These are phyloP conservation scores for Neofelis nebulosa DNA, from an alignment of 2,113 vertebrate genomes.

Conservation along the genomic window DNA sequence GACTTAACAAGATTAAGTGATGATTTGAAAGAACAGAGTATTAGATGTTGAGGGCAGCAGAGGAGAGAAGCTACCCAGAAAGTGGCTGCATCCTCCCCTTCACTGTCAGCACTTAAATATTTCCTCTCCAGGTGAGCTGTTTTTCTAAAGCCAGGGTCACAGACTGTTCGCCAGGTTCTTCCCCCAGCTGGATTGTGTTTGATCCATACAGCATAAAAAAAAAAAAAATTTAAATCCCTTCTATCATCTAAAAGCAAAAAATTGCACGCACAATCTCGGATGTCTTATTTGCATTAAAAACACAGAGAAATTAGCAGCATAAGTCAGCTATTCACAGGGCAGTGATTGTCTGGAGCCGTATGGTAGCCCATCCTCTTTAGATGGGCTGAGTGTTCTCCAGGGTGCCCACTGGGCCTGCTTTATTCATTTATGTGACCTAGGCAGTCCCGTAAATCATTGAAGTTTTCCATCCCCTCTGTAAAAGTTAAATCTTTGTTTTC, in stretches of 20 bases:
- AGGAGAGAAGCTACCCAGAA: background rate
- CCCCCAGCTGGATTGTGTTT: background rate
- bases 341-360: background rate
- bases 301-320: background rate
- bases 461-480: background rate
- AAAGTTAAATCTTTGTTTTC: background rate
- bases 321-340: background rate
- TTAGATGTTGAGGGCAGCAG: background rate
- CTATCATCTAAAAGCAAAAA: background rate
- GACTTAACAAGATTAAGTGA: background rate
- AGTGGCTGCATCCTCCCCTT: background rate
- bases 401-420: background rate
- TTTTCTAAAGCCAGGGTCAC: background rate
- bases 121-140: background rate
- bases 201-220: background rate
- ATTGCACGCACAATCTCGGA: background rate
- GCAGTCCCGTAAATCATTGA: background rate
- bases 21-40: background rate
- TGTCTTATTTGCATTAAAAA: background rate
- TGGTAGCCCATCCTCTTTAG: background rate
- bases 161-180: background rate
- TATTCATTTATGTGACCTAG: background rate
- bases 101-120: background rate
- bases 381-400: background rate
- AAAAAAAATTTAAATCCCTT: background rate